A percentile compares a stretch with the other conserved stretches of the same genome.
Conservation (phyloP, 2,797 vertebrate species). For the Ataeniobius toweri region DNA sequence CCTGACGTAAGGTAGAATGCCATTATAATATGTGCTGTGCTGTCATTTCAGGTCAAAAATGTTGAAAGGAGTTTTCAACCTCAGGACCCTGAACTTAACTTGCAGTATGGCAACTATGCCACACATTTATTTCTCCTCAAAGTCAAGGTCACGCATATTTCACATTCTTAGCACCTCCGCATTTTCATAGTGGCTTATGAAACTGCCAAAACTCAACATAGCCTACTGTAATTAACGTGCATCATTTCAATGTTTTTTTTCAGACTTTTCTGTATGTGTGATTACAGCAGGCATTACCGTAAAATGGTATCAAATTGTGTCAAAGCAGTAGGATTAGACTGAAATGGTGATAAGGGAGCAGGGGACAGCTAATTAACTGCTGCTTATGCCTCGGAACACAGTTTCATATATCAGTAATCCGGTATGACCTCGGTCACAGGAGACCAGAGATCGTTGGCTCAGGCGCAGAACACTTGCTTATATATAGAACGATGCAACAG, state of each 20-base stretch:
- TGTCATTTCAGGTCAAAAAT: conserved; percentile 67
- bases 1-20: conserved; percentile 69
- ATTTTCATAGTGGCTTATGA: background rate
- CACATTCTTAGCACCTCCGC: conserved; percentile 26
- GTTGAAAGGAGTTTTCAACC: conserved; percentile 73
- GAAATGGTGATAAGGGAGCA: conserved; percentile 54
- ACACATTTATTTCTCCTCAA: conserved; percentile 63
- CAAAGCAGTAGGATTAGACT: conserved; percentile 49
- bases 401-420: conserved; percentile 76
- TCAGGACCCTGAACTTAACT: conserved; percentile 62
- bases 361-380: conserved; percentile 68
- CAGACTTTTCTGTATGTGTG: conserved; percentile 25
- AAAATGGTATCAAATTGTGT: conserved; percentile 54
- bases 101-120: conserved; percentile 52
- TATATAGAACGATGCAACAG: conserved; percentile 74
- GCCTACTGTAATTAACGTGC: conserved; percentile 19
- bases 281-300: conserved; percentile 25
- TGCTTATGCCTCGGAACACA: conserved; percentile 57
- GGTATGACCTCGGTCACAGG: conserved; percentile 67
- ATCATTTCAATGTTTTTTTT: conserved; percentile 25
- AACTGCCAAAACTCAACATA: conserved; percentile 5
- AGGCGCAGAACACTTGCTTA: conserved; percentile 53
- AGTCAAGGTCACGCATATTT: conserved; percentile 58
- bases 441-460: conserved; percentile 62
- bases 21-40: conserved; percentile 77